Evolutionary conservation across 37 sponge, comb jelly and placozoan genomes (phyloP).

Genomic region (Bolinopsis microptera): DNA sequence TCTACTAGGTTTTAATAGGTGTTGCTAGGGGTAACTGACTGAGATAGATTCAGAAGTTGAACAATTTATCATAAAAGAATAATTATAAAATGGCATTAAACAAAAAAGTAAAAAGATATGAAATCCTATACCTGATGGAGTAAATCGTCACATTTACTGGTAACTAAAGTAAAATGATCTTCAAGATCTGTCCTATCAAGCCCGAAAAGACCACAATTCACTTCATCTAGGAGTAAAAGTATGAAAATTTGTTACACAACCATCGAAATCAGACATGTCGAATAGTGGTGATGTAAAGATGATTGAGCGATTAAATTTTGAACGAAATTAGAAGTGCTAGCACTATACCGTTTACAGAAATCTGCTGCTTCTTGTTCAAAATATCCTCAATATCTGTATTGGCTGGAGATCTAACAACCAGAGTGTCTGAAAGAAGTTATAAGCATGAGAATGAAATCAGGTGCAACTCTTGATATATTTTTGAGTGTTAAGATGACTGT

Average conservation of each 20-base stretch:
- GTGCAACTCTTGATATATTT: not conserved
- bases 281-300: too few species aligned
- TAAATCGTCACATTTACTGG: not conserved
- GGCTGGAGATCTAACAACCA: not conserved
- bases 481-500: not conserved
- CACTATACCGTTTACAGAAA: not conserved
- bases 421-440: not conserved
- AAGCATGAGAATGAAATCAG: not conserved
- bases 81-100: too few species aligned
- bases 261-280: too few species aligned
- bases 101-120: too few species aligned
- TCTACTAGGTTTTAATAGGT: too few species aligned
- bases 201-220: not conserved
- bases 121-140: not conserved
- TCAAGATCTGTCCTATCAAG: not conserved
- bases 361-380: not conserved
- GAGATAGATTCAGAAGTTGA: too few species aligned
- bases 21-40: too few species aligned
- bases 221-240: not conserved
- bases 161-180: not conserved
- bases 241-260: too few species aligned
- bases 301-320: too few species aligned
- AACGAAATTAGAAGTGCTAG: too few species aligned
- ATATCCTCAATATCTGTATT: slow-evolving; percentile 8
- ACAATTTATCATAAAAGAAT: too few species aligned